Conservation (phyloP, 1,140 invertebrate species). For the Sycophila sp. region DNA sequence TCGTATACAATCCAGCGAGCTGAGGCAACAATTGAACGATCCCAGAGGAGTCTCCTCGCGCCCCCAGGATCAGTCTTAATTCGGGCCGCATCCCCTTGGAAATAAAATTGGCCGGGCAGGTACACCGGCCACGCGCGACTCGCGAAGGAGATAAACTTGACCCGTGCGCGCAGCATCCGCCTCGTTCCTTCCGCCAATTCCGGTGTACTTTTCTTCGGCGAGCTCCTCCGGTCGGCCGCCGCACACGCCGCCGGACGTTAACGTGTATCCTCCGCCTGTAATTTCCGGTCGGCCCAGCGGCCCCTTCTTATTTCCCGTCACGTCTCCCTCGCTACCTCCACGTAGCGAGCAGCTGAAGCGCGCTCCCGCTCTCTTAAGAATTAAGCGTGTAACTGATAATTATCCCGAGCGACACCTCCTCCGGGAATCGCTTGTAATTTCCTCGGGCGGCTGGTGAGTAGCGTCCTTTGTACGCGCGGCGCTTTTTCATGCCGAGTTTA, state of each 20-base stretch:
- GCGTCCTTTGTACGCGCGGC: neutral
- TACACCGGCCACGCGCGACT: too few species aligned
- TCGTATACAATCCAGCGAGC: too few species aligned
- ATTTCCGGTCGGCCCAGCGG: constrained; percentile 61
- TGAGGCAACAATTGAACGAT: neutral
- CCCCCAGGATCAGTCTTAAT: neutral
- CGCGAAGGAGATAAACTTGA: constrained; percentile 19
- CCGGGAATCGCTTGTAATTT: constrained; percentile 24
- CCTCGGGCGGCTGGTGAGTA: neutral
- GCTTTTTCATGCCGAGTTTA: neutral
- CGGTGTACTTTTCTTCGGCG: neutral
- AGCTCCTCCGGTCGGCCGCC: neutral
- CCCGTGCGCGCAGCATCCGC: neutral
- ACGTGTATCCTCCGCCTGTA: constrained; percentile 53
- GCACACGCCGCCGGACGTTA: neutral
- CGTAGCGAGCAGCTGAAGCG: constrained; percentile 24
- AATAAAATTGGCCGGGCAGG: constrained; percentile 23
- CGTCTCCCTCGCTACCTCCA: constrained; percentile 47
- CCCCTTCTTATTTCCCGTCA: constrained; percentile 64
- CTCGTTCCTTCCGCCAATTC: neutral
- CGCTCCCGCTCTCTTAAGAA: constrained; percentile 48
- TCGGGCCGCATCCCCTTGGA: neutral
- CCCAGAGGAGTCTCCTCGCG: neutral
- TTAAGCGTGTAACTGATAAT: constrained; percentile 62
- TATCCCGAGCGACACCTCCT: constrained; percentile 49